A percentile compares a stretch with the other conserved stretches of the same genome.
These are phyloP conservation scores for Rhizoglyphus robini DNA, from an alignment of 1,140 invertebrate genomes.

Conservation along the genomic window DNA sequence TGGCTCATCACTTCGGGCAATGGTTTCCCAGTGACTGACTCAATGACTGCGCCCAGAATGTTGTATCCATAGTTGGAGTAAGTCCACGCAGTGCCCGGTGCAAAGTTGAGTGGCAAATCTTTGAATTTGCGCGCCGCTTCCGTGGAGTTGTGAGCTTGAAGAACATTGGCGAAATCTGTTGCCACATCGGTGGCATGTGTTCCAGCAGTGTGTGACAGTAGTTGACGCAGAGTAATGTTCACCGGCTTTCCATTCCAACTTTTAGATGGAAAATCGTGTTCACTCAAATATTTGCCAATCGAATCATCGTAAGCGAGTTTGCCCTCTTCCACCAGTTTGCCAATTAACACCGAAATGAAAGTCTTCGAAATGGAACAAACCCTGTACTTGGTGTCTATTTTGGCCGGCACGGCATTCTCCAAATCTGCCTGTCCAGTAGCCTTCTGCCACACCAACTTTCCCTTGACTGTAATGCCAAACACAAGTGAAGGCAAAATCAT, in stretches of 20 bases:
- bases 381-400: no score
- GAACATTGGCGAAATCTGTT: not conserved
- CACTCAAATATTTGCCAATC: not conserved
- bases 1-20: not conserved
- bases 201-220: constrained; percentile 1
- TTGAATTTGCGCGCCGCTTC: not conserved
- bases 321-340: constrained; percentile 41
- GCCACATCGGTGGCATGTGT: not conserved
- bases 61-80: constrained; percentile 21
- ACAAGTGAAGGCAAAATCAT: no score
- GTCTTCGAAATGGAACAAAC: constrained; percentile 49
- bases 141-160: not conserved
- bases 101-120: constrained; percentile 15
- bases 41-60: constrained; percentile 17
- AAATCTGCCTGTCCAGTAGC: no score
- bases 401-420: no score
- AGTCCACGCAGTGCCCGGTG: constrained; percentile 15
- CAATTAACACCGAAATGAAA: constrained; percentile 43
- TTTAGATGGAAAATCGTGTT: not conserved
- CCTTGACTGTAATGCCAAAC: no score
- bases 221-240: not conserved
- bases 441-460: no score
- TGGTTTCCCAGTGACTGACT: constrained; percentile 8
- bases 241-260: not conserved
- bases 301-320: constrained; percentile 38